Evolutionary conservation across 2,888 invertebrate genomes (phyloP), one percentile per base, ranked within the genome.

Genomic region (Chrysolina haemoptera): DNA sequence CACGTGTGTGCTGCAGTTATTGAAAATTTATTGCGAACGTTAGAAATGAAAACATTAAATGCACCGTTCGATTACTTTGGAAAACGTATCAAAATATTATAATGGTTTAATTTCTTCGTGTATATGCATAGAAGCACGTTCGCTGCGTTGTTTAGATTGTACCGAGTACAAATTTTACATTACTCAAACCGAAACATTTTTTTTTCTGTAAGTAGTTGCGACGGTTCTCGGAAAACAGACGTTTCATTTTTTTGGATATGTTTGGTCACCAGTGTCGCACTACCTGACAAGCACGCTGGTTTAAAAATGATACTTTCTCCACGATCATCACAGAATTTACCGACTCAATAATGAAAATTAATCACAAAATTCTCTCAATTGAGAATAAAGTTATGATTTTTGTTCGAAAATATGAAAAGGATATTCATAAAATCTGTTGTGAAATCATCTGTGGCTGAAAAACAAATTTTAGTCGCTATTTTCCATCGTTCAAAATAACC

Each of bases 61-160:
- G n/a, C 59, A 59, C 35, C 59, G 59, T 59, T 59, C 59, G 14
- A 59, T 59, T 59, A 59, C 59, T 22, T 59, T 59, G 35, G 59
- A 8, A 35, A 59, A 59, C 59, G 59, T 59, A 59, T 59, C 27
- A 35, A 81, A 82, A 84, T 83, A 82, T 84, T 83, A 82, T 84
- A 84, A 84, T 84, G 84, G 81, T 81, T 83, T 83, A 84, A 84
- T 84, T 84, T 83, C 81, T 78, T 79, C 78, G 76, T 77, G 80
- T 83, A 83, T 83, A 79, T 79, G 82, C 82, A 80, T 82, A 79
- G 76, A 79, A 83, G 79, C 84, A 84, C 84, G 84, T 84, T 78
- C 78, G 69, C 78, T 73, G 75, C 76, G 83, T 82, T 84, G 81
- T 83, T 82, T 81, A 80, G 18, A 82, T 81, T 80, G 79, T 77